Base-by-base conservation (phyloP, 2,888 invertebrate species). In the Campoplex capitator region DNA sequence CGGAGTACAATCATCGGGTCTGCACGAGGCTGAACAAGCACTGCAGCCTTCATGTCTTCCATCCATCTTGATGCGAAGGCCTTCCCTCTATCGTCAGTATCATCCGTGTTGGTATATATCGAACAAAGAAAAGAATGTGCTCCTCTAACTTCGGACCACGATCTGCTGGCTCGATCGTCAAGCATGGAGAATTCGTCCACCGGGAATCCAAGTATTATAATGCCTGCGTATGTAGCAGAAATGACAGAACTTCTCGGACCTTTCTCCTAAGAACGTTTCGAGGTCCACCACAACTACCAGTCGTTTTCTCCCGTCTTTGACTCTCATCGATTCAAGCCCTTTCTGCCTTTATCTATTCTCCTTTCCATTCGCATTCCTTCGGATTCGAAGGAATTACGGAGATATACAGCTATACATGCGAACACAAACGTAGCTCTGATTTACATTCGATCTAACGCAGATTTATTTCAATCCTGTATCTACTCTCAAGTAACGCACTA, bases 201-300 rank as follows among this genome's bases (percentile, higher is more conserved):
- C 88, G 89, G 84, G 91, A 91, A 91, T 92, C 90, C 90, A 89
- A 89, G 90, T 89, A 92, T 92, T 92, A 92, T 92, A 92, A 93
- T 92, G 92, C 91, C 92, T 92, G 91, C 92, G 92, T 92, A 92
- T 92, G 92, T 90, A 92, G 91, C 89, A 92, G 92, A 90, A 88
- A 45, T 82, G 89, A 87, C 88, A 89, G 70, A 82, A 87, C 87
- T 84, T 84, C 32, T 32, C 78, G 78, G 78, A 51, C 67, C 67
- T 81, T 85, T 51, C 18, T 78, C 56, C 62, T 23, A 51, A 62
- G 48, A 77, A 54, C 77, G 67, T 62, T 35, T 54, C 35, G 23
- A 48, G 51, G 70, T 18, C 28, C 51, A 51, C 48, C 45, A 56
- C 23, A 68, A 62, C 83, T 75, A 78, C 45, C 48, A 85, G 74